Percentiles rank a stretch among this genome's conserved stretches.
These are phyloP conservation scores for Clarias fuscus DNA, from an alignment of 2,797 vertebrate species.

Conservation along the genomic window DNA sequence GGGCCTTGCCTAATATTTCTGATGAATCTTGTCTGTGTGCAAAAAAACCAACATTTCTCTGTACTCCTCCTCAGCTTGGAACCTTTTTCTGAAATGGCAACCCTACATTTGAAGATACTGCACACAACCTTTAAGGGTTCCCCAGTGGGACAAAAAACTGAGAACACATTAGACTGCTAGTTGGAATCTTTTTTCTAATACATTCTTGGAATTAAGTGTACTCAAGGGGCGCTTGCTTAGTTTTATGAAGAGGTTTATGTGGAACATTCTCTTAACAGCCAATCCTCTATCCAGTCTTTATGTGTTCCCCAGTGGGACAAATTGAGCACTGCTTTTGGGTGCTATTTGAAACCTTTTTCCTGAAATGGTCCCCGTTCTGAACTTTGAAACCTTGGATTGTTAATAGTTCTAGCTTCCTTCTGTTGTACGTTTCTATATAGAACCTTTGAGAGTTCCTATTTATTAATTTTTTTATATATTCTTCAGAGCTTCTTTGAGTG, in stretches of 20 bases:
- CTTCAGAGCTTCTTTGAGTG: no score
- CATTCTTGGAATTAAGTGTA: not conserved
- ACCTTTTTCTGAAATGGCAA: not conserved
- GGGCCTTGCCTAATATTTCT: constrained; percentile 1
- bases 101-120: not conserved
- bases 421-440: not conserved
- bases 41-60: not conserved
- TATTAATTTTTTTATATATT: no score
- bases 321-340: not conserved
- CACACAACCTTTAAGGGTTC: not conserved
- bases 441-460: not conserved
- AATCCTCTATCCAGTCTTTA: not conserved
- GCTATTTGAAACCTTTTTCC: not conserved
- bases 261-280: not conserved
- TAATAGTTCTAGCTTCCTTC: not conserved
- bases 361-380: not conserved
- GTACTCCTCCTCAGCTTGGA: not conserved
- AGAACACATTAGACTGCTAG: constrained; percentile 5
- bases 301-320: not conserved
- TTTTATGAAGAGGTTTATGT: not conserved
- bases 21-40: constrained; percentile 1
- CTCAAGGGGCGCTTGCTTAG: not conserved
- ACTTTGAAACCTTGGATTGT: not conserved
- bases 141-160: not conserved
- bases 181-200: not conserved